phyloP scores from a whole-genome alignment of 2,888 invertebrate species.

The Lamellibrachia satsuma region DNA sequence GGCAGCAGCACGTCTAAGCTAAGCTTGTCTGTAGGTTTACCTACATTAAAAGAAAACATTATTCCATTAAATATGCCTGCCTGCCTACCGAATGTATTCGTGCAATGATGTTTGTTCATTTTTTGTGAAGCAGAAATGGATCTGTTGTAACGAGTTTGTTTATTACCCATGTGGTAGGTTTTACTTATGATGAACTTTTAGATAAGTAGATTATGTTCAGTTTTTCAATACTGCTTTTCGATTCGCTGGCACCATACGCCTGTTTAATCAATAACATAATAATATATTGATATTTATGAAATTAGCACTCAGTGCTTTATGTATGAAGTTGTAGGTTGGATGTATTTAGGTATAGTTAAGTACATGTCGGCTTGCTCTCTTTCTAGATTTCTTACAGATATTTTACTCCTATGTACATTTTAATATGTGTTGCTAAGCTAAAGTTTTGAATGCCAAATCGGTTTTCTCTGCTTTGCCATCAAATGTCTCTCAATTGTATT shows the following conservation, averaged over 20 bases:
- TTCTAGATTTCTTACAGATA: neutral
- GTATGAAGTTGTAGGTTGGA: neutral
- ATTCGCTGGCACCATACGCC: neutral
- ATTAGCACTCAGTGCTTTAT: neutral
- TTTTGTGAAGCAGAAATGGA: neutral
- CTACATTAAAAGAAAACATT: neutral
- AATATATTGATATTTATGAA: constrained; percentile 4
- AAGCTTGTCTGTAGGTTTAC: neutral
- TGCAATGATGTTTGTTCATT: neutral
- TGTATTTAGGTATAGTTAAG: neutral
- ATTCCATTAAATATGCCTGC: neutral
- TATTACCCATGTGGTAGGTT: neutral
- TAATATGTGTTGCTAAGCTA: neutral
- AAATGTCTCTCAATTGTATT: neutral
- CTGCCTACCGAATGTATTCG: neutral
- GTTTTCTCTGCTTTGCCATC: neutral
- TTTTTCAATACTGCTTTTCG: constrained; percentile 2
- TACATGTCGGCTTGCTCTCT: neutral
- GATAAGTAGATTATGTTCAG: constrained; percentile 8
- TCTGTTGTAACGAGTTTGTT: neutral
- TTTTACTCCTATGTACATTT: neutral
- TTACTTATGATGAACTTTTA: neutral
- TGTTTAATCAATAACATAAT: neutral
- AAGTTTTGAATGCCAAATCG: neutral
- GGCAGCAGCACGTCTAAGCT: neutral